Evolutionary conservation across 1,140 invertebrate genomes (phyloP).

Genomic region (Philotrypesis tridentata): DNA sequence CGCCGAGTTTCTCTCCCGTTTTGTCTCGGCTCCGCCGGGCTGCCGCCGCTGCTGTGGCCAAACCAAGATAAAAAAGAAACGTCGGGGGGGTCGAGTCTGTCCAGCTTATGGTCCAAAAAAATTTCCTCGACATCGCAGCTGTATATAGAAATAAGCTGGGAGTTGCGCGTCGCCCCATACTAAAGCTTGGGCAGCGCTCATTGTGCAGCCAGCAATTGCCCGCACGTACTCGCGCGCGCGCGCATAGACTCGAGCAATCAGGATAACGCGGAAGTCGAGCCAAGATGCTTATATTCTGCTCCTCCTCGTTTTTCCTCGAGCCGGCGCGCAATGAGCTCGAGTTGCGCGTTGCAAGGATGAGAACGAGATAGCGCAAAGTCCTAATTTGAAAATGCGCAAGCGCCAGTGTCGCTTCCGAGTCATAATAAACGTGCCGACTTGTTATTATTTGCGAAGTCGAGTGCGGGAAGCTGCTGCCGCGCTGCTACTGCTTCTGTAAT

Average conservation of each 20-base stretch:
- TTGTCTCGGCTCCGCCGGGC: background rate
- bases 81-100: too few species aligned
- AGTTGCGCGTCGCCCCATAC: too few species aligned
- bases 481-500: conserved; percentile 9
- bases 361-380: background rate
- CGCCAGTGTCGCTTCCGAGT: background rate
- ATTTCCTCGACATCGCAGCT: too few species aligned
- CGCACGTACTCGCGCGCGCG: too few species aligned
- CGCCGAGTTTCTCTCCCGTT: background rate
- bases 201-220: too few species aligned
- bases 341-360: too few species aligned
- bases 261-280: background rate
- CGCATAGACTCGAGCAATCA: background rate
- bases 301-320: background rate
- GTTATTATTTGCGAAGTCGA: conserved; percentile 43
- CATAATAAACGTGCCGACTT: conserved; percentile 31
- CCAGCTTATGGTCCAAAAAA: too few species aligned
- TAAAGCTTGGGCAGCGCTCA: too few species aligned
- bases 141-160: too few species aligned
- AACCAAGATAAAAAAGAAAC: background rate
- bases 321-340: background rate
- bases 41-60: background rate
- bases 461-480: background rate
- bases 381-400: conserved; percentile 30
- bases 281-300: conserved; percentile 21